Percentiles rank a stretch among this genome's conserved stretches.
These are phyloP conservation scores for Dolichallabes microphthalmus DNA, from an alignment of 2,113 vertebrate genomes.

Conservation along the genomic window DNA sequence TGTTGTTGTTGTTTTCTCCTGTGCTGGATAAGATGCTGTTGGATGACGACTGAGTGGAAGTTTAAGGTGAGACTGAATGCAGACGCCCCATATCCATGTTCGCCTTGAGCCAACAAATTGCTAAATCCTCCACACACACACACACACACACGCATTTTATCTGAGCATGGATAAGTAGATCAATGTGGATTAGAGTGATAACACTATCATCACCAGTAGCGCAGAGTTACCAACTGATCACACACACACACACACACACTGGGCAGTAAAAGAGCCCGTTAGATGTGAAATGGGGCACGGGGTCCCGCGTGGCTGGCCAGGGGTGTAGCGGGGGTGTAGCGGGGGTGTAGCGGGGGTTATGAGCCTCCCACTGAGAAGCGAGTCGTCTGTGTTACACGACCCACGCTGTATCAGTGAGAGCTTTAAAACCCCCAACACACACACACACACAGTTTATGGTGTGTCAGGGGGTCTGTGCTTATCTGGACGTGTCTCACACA, in stretches of 20 bases:
- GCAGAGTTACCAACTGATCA: conserved; percentile 7
- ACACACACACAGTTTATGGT: conserved; percentile 24
- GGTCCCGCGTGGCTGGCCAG: conserved; percentile 57
- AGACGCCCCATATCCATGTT: no score
- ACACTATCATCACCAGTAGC: conserved; percentile 25
- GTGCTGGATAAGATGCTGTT: no score
- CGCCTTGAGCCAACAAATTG: no score
- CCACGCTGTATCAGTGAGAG: conserved; percentile 67
- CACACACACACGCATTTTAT: not conserved
- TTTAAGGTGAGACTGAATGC: no score
- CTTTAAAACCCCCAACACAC: conserved; percentile 7
- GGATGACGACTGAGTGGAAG: no score
- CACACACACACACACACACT: conserved; percentile 49
- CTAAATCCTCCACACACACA: no score
- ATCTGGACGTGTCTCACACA: not conserved
- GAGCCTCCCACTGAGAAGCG: conserved; percentile 69
- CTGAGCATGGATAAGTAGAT: conserved; percentile 8
- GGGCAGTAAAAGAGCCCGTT: conserved; percentile 53
- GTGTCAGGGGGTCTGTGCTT: not conserved
- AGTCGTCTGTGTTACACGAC: conserved; percentile 72
- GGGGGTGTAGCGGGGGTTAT: conserved; percentile 60
- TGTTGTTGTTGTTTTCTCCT: no score
- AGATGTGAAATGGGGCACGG: conserved; percentile 66
- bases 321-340: conserved; percentile 44
- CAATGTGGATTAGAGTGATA: conserved; percentile 34